Evolutionary conservation across 2,797 vertebrate species (phyloP).

Genomic region (Gymnoscopelus braueri): DNA sequence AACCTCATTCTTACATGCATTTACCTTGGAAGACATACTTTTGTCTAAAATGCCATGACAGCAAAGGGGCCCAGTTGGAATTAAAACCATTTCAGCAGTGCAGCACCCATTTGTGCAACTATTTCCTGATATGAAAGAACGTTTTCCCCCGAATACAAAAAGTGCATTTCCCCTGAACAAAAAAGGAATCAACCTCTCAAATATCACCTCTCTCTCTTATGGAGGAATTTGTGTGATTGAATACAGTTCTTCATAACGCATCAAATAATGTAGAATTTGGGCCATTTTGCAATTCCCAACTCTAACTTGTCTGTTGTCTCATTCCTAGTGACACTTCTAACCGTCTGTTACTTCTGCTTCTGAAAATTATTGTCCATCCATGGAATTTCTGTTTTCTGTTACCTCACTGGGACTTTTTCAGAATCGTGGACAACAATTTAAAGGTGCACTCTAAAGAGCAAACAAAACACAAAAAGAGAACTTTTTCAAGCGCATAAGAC

Average conservation of each 20-base stretch:
- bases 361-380: slow-evolving; percentile 62
- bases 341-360: slow-evolving; percentile 50
- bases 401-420: slow-evolving; percentile 79
- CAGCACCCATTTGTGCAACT: background rate
- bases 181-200: too few relatives aligned
- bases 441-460: slow-evolving; percentile 43
- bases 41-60: too few relatives aligned
- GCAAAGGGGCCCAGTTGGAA: background rate
- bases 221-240: too few relatives aligned
- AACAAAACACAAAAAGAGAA: slow-evolving; percentile 35
- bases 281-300: background rate
- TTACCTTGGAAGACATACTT: background rate
- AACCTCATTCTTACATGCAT: background rate
- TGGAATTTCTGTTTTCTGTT: slow-evolving; percentile 79
- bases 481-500: slow-evolving; percentile 65
- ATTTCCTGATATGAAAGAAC: too few relatives aligned
- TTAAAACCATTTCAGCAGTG: background rate
- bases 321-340: slow-evolving; percentile 40
- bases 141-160: too few relatives aligned
- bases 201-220: too few relatives aligned
- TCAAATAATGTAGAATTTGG: too few relatives aligned
- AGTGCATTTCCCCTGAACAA: too few relatives aligned
- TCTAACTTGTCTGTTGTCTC: slow-evolving; percentile 39
- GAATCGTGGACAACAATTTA: slow-evolving; percentile 73
- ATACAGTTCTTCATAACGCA: too few relatives aligned